Evolutionary conservation across 2,888 invertebrate species (phyloP).

Genomic region (Leucophenga maculata): DNA sequence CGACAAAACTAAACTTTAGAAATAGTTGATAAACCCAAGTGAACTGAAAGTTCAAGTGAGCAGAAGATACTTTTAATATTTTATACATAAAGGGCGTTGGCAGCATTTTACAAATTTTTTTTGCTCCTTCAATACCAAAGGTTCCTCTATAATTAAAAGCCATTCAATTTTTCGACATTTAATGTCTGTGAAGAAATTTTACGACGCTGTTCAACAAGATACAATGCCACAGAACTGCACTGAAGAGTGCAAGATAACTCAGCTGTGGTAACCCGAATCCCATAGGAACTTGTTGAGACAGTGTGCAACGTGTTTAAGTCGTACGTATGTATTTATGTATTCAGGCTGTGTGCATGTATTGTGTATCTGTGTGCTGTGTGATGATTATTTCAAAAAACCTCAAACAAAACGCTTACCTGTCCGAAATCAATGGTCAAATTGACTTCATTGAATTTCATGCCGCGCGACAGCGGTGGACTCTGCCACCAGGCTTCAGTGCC

Average conservation of each 20-base stretch:
- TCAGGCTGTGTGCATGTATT: conserved; percentile 19
- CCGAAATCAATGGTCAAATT: conserved; percentile 97
- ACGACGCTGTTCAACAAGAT: conserved; percentile 33
- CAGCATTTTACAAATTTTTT: neutral
- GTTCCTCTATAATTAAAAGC: no score
- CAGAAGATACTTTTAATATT: neutral
- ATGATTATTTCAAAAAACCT: neutral
- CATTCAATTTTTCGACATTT: no score
- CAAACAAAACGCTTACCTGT: conserved; percentile 79
- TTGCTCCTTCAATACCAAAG: no score
- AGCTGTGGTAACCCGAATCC: conserved; percentile 21
- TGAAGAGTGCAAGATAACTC: neutral
- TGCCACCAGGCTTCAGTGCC: conserved; percentile 99
- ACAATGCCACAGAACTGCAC: neutral
- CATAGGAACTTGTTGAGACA: conserved; percentile 36
- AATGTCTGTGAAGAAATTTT: conserved; percentile 29
- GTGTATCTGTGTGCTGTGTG: neutral
- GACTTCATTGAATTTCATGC: conserved; percentile 97
- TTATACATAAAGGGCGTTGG: neutral
- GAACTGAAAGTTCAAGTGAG: no score
- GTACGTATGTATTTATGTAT: neutral
- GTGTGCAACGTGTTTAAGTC: conserved; percentile 36
- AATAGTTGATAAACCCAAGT: neutral
- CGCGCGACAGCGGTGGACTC: conserved; percentile 96
- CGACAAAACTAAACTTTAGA: no score